Evolutionary conservation across 1,140 invertebrate genomes (phyloP).

Genomic region (Vanessa atalanta): DNA sequence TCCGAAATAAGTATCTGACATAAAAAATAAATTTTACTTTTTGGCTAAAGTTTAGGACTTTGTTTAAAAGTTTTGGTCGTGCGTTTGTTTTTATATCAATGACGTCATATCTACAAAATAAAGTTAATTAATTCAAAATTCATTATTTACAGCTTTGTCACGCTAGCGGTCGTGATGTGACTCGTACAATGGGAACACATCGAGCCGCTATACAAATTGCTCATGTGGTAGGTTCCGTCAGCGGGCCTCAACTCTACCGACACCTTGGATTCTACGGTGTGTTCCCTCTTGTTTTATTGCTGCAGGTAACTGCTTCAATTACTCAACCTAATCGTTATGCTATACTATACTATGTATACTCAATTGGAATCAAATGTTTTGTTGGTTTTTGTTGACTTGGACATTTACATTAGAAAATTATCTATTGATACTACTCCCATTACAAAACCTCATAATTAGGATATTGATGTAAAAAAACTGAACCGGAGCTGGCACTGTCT

Average conservation of each 20-base stretch:
- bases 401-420: too few relatives aligned
- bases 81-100: not conserved
- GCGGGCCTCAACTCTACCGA: constrained; percentile 69
- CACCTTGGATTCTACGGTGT: constrained; percentile 75
- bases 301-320: constrained; percentile 64
- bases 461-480: too few relatives aligned
- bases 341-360: not conserved
- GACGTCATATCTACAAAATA: not conserved
- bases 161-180: constrained; percentile 69
- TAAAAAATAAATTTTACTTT: too few relatives aligned
- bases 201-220: constrained; percentile 72
- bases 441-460: too few relatives aligned
- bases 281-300: constrained; percentile 73
- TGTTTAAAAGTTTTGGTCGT: too few relatives aligned
- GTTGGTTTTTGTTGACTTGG: too few relatives aligned
- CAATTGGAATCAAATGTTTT: not conserved
- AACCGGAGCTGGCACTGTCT: too few relatives aligned
- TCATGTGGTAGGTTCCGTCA: constrained; percentile 67
- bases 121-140: not conserved
- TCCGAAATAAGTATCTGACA: too few relatives aligned
- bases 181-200: constrained; percentile 74
- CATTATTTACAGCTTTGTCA: constrained; percentile 68
- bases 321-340: not conserved
- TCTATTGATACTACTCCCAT: too few relatives aligned
- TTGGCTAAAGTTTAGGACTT: too few relatives aligned